Evolutionary conservation across 2,888 invertebrate species (phyloP).

Genomic region (Sabellastarte sp.): DNA sequence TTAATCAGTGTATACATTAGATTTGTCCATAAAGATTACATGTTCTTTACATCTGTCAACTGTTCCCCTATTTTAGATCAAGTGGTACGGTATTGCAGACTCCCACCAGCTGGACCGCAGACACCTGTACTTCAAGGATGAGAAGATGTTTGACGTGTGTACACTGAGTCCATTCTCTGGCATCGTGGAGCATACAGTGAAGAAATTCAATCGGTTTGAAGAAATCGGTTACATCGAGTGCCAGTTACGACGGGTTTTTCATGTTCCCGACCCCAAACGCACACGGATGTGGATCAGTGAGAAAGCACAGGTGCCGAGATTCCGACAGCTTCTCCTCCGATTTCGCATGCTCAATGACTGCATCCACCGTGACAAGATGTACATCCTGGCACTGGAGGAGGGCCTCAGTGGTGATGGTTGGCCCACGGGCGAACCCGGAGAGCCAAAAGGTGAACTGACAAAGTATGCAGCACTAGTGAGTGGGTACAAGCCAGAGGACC

Average conservation of each 20-base stretch:
- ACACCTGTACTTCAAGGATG: conserved; percentile 30
- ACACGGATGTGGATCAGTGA: conserved; percentile 28
- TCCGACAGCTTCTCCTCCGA: conserved; percentile 25
- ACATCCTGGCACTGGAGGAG: conserved; percentile 28
- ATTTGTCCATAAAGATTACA: no score
- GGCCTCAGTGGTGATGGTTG: conserved; percentile 13
- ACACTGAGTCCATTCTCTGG: conserved; percentile 29
- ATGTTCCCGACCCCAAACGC: conserved; percentile 18
- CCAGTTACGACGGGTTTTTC: conserved; percentile 24
- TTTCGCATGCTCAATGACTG: conserved; percentile 30
- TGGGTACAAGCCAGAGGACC: conserved; percentile 14
- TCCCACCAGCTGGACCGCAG: conserved; percentile 29
- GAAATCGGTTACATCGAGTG: conserved; percentile 31
- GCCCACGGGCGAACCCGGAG: conserved; percentile 29
- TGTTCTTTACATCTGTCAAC: no score
- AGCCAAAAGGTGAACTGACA: conserved; percentile 25
- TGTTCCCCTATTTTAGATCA: no score
- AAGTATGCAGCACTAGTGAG: conserved; percentile 21
- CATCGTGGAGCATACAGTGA: conserved; percentile 28
- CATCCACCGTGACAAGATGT: conserved; percentile 24
- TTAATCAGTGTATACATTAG: no score
- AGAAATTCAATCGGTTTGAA: conserved; percentile 27
- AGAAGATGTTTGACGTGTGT: conserved; percentile 30
- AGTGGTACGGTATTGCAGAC: conserved; percentile 34
- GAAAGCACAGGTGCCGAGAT: conserved; percentile 27